Base-by-base conservation (phyloP, 2,888 invertebrate genomes). In the Noctua janthina region DNA sequence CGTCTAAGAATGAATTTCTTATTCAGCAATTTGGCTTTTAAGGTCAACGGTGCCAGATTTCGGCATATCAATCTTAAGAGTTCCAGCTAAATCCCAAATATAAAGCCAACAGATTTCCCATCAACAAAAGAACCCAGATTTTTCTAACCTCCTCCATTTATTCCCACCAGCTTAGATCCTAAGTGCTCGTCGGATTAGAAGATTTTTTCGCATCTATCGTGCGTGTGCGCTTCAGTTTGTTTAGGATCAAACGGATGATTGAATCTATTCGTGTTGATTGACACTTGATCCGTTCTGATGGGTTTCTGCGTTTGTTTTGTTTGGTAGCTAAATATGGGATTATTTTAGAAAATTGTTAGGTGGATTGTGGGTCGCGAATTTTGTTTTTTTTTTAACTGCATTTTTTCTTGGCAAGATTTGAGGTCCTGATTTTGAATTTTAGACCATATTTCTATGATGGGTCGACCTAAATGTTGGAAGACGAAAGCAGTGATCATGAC, bases 171-270 rank as follows among this genome's bases (percentile, higher is more conserved):
- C 77, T 87, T 81, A 87, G 69, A 56, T 70, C 64, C 79, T 78
- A 83, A 88, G 80, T 88, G 79, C 29, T 13, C 39, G 43, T 35
- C 1, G 78, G 87, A 90, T 89, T 88, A 90, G 79, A 74, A 74
- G 74, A 70, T 86, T 92, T 46, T 93, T 93, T 93, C 90, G 88
- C 78, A 79, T 87, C 80, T 83, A 82, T 82, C 87, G 90, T 90
- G 90, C 94, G 93, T 93, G 93, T 91, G 87, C 86, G 83, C 86
- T 86, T 83, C 81, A 85, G 92, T 92, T 93, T 93, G 90, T 88
- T 86, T 75, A 82, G 94, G 95, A 95, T 95, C 92, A 95, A 79
- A 73, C 82, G 89, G 92, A 91, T 93, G 93, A 94, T 93, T 93
- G 92, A 89, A 90, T 90, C 90, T 84, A 92, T 91, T 88, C 89